These are phyloP conservation scores for Cephus rjabovi DNA, from an alignment of 2,888 invertebrate species.

Conservation along the genomic window DNA sequence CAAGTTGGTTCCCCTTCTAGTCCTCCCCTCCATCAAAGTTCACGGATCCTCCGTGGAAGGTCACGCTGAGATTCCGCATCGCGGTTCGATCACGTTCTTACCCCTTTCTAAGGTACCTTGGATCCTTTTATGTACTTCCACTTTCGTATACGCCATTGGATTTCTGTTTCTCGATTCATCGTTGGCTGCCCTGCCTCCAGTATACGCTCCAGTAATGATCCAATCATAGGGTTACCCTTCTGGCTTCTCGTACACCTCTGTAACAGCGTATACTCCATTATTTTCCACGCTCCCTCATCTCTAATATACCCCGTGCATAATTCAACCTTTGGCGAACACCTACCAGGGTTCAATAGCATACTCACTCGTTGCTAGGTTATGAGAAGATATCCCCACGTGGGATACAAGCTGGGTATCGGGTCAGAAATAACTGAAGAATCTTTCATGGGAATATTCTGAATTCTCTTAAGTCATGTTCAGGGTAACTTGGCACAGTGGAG, in stretches of 20 bases:
- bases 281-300: not conserved
- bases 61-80: constrained; percentile 14
- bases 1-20: not conserved
- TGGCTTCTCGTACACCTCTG: not conserved
- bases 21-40: constrained; percentile 7
- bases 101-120: not conserved
- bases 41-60: constrained; percentile 6
- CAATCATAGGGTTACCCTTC: constrained; percentile 25
- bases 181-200: not conserved
- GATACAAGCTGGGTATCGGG: not conserved
- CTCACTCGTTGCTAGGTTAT: not conserved
- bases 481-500: not conserved
- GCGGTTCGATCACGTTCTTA: constrained; percentile 7
- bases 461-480: not conserved
- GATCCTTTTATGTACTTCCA: not conserved
- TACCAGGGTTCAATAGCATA: not conserved
- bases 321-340: not conserved
- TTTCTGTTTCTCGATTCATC: not conserved
- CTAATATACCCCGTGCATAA: not conserved
- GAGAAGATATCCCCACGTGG: not conserved
- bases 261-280: not conserved
- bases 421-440: not conserved
- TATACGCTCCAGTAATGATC: constrained; percentile 39
- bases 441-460: not conserved
- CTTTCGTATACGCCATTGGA: not conserved